Evolutionary conservation across 2,113 vertebrate genomes (phyloP).

Genomic region (Neofelis nebulosa): DNA sequence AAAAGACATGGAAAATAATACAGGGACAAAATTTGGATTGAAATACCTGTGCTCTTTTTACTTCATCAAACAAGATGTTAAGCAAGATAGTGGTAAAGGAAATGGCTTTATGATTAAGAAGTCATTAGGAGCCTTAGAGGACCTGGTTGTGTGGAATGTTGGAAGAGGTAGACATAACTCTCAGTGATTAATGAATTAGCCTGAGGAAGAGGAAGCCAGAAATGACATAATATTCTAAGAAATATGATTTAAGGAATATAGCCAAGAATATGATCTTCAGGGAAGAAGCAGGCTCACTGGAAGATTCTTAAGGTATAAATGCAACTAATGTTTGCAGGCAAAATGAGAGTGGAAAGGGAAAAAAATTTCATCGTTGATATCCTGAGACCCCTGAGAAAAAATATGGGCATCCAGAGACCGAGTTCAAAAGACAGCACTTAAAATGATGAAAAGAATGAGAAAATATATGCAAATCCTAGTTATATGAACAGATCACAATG

Average conservation of each 20-base stretch:
- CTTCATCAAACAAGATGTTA: neutral
- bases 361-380: neutral
- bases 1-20: neutral
- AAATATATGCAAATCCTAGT: neutral
- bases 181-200: neutral
- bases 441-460: neutral
- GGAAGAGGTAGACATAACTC: neutral
- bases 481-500: neutral
- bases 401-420: neutral
- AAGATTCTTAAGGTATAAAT: neutral
- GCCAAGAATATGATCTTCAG: neutral
- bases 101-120: neutral
- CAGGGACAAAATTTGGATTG: neutral
- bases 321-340: neutral
- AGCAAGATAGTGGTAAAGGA: neutral
- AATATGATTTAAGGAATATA: neutral
- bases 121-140: neutral
- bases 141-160: neutral
- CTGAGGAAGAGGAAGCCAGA: neutral
- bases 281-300: neutral
- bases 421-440: neutral
- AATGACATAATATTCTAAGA: conserved; percentile 20
- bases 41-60: neutral
- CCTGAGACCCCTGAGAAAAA: neutral
- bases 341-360: neutral